A percentile compares a stretch with the other conserved stretches of the same genome.
phyloP scores from a whole-genome alignment of 2,113 vertebrate species.

The Misgurnus mizolepis region DNA sequence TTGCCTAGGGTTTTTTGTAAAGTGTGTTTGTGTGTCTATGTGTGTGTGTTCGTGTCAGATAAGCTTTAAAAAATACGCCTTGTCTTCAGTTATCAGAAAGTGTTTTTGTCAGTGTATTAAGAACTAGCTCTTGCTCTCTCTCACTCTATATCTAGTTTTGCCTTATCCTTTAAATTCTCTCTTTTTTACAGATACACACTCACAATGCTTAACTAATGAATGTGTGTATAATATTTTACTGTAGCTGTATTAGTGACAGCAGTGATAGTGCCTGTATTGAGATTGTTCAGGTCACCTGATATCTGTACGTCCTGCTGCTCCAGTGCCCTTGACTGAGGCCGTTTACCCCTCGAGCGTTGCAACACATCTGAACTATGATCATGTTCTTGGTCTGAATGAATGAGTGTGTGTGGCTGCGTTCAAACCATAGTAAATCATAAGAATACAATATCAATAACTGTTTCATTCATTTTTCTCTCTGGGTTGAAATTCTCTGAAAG shows the following conservation, averaged over 20 bases:
- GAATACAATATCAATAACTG: neutral
- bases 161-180: neutral
- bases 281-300: conserved; percentile 15
- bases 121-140: neutral
- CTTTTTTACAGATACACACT: neutral
- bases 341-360: conserved; percentile 5
- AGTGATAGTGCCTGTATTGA: neutral
- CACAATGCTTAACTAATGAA: conserved; percentile 1
- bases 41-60: neutral
- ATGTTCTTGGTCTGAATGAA: neutral
- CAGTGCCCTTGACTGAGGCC: neutral
- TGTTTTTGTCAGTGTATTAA: neutral
- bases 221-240: conserved; percentile 4
- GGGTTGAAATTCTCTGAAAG: neutral
- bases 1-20: neutral
- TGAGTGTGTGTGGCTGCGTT: neutral
- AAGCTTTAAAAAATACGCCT: neutral
- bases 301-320: neutral
- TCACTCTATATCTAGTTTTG: neutral
- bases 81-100: neutral
- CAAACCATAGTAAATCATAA: neutral
- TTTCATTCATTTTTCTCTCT: neutral
- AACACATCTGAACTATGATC: neutral
- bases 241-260: neutral
- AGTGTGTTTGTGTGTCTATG: neutral